Evolutionary conservation across 35 echinoderm and acorn worm species (phyloP), one percentile per base, ranked within the genome.

Genomic region (Patiria miniata): DNA sequence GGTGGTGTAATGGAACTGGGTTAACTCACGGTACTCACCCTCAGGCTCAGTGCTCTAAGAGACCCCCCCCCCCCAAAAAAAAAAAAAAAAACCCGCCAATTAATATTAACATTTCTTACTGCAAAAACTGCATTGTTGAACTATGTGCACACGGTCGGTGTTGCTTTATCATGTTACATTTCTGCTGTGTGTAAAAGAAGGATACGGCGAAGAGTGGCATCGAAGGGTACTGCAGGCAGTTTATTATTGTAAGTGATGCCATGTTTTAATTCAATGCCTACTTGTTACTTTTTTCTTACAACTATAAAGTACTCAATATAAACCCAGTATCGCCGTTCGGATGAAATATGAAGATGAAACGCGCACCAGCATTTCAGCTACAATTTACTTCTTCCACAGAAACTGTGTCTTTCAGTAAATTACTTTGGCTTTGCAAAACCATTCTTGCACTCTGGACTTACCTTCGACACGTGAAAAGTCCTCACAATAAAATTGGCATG

Each of bases 1-100:
- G 1, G 68, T 83, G 36, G 79, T 89, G 73, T 89, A 93, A 33
- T 93, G 91, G 37, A 93, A 81, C 44, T 93, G 91, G 10, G 44
- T 21, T 1, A 93, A 73, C 8, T 83, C 50, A 54, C 79, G 65
- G 29, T 73, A 73, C 29, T 73, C 65, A 73, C 65, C 65, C 7
- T 73, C 65, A 73, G 65, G 65, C 22, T 73, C 65, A 73, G 19
- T 73, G 14, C 23, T 73, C 65, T 73, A n/a, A n/a, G n/a, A n/a
- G n/a, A n/a, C n/a, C n/a, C n/a, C n/a, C n/a, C n/a, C n/a, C n/a
- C n/a, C n/a, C n/a, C n/a, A n/a, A n/a, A n/a, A n/a, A n/a, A n/a
- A n/a, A n/a, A 9, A 23, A 2, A 4, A 8, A 28, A 7, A 73
- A 73, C 14, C 34, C 21, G 29, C 21, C 29, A 69, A 26, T 12